Conservation (phyloP, 2,888 invertebrate species). For the Ochropleura plecta region DNA sequence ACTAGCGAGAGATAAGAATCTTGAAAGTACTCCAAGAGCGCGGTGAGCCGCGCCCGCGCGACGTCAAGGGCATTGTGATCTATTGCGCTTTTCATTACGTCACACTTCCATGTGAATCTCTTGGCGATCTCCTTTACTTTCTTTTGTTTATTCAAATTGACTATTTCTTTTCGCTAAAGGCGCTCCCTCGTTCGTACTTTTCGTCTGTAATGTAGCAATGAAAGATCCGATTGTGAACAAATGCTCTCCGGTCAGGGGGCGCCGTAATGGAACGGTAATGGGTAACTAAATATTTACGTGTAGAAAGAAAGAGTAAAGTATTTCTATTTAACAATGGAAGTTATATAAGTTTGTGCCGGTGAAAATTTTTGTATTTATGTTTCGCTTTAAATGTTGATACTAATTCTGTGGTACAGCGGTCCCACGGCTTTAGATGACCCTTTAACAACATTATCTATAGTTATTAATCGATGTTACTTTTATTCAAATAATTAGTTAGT, state of each 20-base stretch:
- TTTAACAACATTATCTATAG: not conserved
- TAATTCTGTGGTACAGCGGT: not conserved
- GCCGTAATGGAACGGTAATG: not conserved
- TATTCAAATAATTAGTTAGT: not conserved
- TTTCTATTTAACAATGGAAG: too few species aligned
- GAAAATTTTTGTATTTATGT: too few species aligned
- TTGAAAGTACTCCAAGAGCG: constrained; percentile 83
- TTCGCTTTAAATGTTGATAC: not conserved
- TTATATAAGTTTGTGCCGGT: too few species aligned
- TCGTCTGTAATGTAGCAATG: not conserved
- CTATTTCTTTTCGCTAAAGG: not conserved
- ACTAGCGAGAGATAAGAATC: constrained; percentile 86
- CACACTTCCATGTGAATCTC: constrained; percentile 27
- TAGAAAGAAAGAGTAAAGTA: not conserved
- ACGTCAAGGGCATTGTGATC: constrained; percentile 76
- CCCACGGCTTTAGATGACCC: not conserved
- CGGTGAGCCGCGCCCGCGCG: constrained; percentile 67
- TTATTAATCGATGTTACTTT: not conserved
- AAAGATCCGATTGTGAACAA: not conserved
- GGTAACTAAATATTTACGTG: not conserved
- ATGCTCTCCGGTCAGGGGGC: not conserved
- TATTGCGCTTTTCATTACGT: constrained; percentile 83
- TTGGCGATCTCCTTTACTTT: constrained; percentile 1
- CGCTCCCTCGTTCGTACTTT: not conserved
- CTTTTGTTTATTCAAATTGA: not conserved